phyloP scores from a whole-genome alignment of 2,888 invertebrate species.

The Beris morrisii region DNA sequence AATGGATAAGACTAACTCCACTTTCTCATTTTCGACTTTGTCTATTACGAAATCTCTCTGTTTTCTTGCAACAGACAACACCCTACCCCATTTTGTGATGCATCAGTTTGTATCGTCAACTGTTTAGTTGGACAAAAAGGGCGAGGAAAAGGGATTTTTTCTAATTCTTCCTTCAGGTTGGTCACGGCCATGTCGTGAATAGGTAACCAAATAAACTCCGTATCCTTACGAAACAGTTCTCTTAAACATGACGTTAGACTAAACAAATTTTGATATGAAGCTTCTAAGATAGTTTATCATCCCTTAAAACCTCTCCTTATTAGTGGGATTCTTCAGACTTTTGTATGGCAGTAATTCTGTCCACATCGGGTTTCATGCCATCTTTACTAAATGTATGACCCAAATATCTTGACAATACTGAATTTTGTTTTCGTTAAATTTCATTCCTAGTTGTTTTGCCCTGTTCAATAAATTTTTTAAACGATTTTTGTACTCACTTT shows the following conservation, averaged over 20 bases:
- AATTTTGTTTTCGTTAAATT: conserved; percentile 45
- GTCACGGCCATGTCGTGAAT: background rate
- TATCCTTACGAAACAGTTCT: conserved; percentile 1
- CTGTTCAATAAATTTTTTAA: conserved; percentile 42
- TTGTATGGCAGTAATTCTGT: conserved; percentile 33
- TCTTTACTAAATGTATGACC: conserved; percentile 39
- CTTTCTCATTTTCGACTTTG: too few species aligned
- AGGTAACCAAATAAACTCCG: background rate
- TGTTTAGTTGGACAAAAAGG: too few species aligned
- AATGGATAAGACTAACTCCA: too few species aligned
- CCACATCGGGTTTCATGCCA: conserved; percentile 35
- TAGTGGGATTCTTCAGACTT: conserved; percentile 10
- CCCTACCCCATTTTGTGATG: too few species aligned
- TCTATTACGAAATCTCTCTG: too few species aligned
- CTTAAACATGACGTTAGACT: background rate
- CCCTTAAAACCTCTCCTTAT: conserved; percentile 34
- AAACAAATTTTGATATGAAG: conserved; percentile 14
- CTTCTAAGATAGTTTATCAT: conserved; percentile 5
- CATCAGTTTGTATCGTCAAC: too few species aligned
- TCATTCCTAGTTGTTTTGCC: conserved; percentile 42
- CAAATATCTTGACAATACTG: conserved; percentile 37
- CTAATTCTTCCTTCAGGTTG: too few species aligned
- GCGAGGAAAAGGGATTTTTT: too few species aligned
- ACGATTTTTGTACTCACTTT: conserved; percentile 42
- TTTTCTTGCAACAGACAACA: too few species aligned